Evolutionary conservation across 2,888 invertebrate species (phyloP).

Genomic region (Smittia aterrima): DNA sequence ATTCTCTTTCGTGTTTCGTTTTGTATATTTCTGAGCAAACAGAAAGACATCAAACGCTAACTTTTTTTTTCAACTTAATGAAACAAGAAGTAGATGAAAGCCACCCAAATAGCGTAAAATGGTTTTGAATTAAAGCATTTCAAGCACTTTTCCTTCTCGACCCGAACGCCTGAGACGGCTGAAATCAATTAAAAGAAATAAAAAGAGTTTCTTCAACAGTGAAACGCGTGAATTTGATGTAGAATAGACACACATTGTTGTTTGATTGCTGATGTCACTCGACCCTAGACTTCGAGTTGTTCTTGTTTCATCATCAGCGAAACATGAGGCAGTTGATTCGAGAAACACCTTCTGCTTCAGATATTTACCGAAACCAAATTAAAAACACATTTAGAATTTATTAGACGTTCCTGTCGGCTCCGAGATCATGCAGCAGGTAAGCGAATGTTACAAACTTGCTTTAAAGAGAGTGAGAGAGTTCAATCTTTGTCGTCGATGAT

Average conservation of each 20-base stretch:
- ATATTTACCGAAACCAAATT: conserved; percentile 38
- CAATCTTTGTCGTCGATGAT: no score
- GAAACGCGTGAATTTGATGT: conserved; percentile 18
- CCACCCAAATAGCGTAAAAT: conserved; percentile 41
- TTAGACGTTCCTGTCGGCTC: background rate
- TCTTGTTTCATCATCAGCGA: background rate
- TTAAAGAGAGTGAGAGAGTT: no score
- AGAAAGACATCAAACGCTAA: conserved; percentile 19
- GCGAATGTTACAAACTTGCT: no score
- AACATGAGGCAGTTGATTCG: background rate
- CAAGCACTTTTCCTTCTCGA: background rate
- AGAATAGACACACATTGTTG: conserved; percentile 20
- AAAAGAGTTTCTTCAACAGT: background rate
- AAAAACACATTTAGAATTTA: conserved; percentile 34
- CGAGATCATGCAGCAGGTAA: no score
- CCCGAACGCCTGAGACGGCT: background rate
- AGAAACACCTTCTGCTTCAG: conserved; percentile 24
- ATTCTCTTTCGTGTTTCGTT: background rate
- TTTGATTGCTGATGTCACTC: conserved; percentile 38
- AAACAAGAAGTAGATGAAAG: background rate
- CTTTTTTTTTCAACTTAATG: conserved; percentile 5
- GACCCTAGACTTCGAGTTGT: background rate
- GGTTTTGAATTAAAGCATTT: conserved; percentile 32
- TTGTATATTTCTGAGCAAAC: conserved; percentile 1
- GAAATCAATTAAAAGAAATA: conserved; percentile 16